These are phyloP conservation scores for Zootermopsis nevadensis DNA, from an alignment of 2,888 invertebrate species.

Conservation along the genomic window DNA sequence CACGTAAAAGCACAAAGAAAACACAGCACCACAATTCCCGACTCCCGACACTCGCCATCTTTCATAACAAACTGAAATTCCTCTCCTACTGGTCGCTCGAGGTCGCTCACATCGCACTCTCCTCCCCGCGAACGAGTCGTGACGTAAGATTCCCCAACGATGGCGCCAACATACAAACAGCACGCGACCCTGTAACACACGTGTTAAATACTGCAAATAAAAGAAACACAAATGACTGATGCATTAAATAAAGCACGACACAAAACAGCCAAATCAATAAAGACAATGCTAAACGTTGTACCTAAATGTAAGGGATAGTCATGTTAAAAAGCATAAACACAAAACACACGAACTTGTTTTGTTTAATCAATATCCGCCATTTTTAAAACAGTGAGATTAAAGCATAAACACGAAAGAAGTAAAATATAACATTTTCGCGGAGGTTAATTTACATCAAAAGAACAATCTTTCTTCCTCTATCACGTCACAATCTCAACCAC, in stretches of 20 bases:
- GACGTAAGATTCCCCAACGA: not conserved
- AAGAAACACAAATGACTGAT: not conserved
- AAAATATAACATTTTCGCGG: no score
- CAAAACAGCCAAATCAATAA: no score
- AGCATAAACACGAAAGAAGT: no score
- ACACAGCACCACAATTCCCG: constrained; percentile 53
- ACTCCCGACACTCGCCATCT: constrained; percentile 52
- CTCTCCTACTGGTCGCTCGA: constrained; percentile 1
- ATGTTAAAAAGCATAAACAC: not conserved
- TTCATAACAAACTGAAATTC: constrained; percentile 53
- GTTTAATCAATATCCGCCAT: constrained; percentile 36
- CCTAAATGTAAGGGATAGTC: not conserved
- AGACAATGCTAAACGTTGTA: not conserved
- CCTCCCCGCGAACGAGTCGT: not conserved
- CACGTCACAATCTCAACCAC: no score
- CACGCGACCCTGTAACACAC: not conserved
- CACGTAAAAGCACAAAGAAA: constrained; percentile 53
- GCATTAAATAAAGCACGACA: not conserved
- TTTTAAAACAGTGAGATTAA: not conserved
- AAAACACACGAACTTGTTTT: not conserved
- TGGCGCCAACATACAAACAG: constrained; percentile 19
- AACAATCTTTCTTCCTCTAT: no score
- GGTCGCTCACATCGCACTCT: constrained; percentile 20
- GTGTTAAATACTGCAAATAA: not conserved
- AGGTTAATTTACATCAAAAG: no score